These are phyloP conservation scores for Chrysocyon brachyurus DNA, from an alignment of 2,797 vertebrate species.

Conservation along the genomic window DNA sequence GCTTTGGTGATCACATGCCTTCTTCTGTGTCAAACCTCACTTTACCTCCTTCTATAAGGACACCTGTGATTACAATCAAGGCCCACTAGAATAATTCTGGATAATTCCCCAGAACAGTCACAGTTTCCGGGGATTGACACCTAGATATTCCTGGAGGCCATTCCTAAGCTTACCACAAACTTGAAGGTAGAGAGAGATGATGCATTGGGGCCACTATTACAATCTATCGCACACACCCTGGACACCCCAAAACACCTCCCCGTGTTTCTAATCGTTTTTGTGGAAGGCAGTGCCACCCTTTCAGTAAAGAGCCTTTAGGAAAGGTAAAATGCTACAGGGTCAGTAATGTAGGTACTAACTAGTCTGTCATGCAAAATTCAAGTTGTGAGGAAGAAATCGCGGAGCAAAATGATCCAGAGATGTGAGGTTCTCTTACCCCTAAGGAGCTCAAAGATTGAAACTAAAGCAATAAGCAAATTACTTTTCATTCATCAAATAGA, in stretches of 20 bases:
- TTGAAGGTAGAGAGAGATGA: not conserved
- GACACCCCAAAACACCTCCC: not conserved
- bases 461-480: not conserved
- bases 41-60: not conserved
- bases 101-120: not conserved
- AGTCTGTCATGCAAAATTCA: not conserved
- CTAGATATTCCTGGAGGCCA: not conserved
- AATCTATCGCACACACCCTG: not conserved
- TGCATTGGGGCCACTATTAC: rapidly evolving
- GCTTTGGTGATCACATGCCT: not conserved
- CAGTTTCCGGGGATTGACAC: not conserved
- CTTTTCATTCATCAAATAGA: not conserved
- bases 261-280: not conserved
- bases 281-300: not conserved
- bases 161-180: not conserved
- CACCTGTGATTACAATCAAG: not conserved
- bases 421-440: not conserved
- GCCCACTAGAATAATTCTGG: too few relatives aligned
- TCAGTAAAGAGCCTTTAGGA: not conserved
- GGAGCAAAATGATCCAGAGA: not conserved
- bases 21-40: not conserved
- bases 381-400: not conserved
- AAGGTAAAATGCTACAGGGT: not conserved
- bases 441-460: not conserved
- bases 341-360: not conserved